These are phyloP conservation scores for Tetragonisca angustula DNA, from an alignment of 2,888 invertebrate genomes.

Conservation along the genomic window DNA sequence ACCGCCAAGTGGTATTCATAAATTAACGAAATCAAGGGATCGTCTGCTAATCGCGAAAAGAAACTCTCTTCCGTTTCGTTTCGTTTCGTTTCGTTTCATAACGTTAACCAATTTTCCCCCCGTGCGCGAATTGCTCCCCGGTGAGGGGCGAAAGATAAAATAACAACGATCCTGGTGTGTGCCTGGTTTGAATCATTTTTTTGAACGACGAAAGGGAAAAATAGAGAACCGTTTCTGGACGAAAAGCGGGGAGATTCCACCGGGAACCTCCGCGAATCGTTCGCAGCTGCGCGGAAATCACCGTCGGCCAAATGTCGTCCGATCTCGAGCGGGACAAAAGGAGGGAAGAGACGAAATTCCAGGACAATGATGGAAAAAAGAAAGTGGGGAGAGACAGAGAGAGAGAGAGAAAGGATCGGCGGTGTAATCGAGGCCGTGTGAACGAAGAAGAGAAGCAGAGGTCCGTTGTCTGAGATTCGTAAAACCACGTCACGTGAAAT, in stretches of 20 bases:
- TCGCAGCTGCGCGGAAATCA: slow-evolving; percentile 33
- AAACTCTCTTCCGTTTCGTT: background rate
- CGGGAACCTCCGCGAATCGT: slow-evolving; percentile 13
- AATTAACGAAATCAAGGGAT: background rate
- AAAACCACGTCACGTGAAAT: slow-evolving; percentile 32
- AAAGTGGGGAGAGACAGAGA: background rate
- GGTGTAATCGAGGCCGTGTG: slow-evolving; percentile 44
- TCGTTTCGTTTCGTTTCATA: no score
- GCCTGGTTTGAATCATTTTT: background rate
- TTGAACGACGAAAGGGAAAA: no score
- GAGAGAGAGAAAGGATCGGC: slow-evolving; percentile 32
- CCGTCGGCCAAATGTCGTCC: slow-evolving; percentile 53
- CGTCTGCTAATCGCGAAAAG: background rate
- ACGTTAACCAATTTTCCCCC: background rate
- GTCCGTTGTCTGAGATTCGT: slow-evolving; percentile 43
- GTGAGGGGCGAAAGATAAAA: background rate
- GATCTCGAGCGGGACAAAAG: slow-evolving; percentile 48
- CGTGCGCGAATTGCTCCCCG: background rate
- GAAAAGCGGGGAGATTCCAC: background rate
- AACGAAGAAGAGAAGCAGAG: slow-evolving; percentile 12
- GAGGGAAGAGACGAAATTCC: slow-evolving; percentile 19
- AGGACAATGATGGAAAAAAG: slow-evolving; percentile 44
- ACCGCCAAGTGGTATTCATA: background rate
- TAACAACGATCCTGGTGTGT: background rate
- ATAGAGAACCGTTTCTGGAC: background rate